Conservation (phyloP, 1,140 invertebrate genomes). For the Tribolium castaneum region DNA sequence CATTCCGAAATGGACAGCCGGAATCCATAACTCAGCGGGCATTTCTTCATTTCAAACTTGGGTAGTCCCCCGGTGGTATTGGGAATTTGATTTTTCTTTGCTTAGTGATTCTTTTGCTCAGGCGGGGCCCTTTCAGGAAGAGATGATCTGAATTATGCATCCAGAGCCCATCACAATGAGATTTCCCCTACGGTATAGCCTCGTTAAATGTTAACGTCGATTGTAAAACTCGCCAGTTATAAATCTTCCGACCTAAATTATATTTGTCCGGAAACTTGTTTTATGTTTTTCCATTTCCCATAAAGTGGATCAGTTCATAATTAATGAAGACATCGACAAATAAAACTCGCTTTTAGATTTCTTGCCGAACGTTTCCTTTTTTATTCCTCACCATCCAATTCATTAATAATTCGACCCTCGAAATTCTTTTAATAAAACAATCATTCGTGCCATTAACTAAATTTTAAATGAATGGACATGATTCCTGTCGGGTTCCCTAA, state of each 20-base stretch:
- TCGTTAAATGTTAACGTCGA: constrained; percentile 59
- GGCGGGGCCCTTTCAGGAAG: background rate
- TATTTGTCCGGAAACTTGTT: constrained; percentile 60
- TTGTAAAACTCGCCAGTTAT: constrained; percentile 60
- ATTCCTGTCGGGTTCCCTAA: constrained; percentile 40
- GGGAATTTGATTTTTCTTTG: constrained; percentile 30
- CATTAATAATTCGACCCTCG: background rate
- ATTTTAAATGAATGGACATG: constrained; percentile 54
- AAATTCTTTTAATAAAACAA: constrained; percentile 38
- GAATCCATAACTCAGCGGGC: constrained; percentile 45
- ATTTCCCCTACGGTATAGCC: constrained; percentile 51
- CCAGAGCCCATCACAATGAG: constrained; percentile 49
- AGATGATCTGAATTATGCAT: constrained; percentile 48
- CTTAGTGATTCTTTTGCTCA: constrained; percentile 29
- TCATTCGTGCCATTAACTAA: constrained; percentile 51
- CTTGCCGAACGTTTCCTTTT: background rate
- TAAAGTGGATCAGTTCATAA: constrained; percentile 57
- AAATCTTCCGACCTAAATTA: constrained; percentile 59
- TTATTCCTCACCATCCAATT: background rate
- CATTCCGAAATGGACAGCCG: constrained; percentile 59
- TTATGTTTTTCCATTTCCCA: constrained; percentile 52
- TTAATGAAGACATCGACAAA: constrained; percentile 57
- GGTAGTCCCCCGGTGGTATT: background rate
- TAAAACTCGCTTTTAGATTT: constrained; percentile 42
- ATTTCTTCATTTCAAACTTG: constrained; percentile 12